Base-by-base conservation (phyloP, 2,888 invertebrate genomes). In the Phortica okadai region DNA sequence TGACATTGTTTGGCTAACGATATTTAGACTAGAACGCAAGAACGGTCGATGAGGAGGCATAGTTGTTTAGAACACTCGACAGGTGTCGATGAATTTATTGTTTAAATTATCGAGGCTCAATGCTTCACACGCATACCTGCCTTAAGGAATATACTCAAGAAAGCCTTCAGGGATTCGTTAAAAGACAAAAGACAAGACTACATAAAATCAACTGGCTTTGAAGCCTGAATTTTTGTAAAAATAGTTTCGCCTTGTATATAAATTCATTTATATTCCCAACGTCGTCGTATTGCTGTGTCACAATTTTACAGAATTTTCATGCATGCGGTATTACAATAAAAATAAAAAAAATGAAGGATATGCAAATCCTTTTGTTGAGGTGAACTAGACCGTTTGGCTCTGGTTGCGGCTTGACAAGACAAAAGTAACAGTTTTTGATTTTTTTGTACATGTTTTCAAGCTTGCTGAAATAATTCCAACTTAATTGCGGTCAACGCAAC, bases 401-500 rank as follows among this genome's bases (percentile, higher is more conserved):
- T 16, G 16, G 69, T 69, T 11, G 25, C 21, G 11, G 64, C 33
- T n/a, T 41, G 21, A 59, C 64, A 64, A 8, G 41, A 33, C 25
- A 64, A 25, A 58, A 7, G 5, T 21, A 58, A 58, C 21, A 58
- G 6, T 58, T 58, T 5, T n/a, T 16, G 6, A 2, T 58, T 58
- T 58, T 58, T 7, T 11, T 25, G 21, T 11, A 25, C 5, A 25
- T 25, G 7, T 21, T 21, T 62, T 16, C 62, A 62, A 4, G 25
- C 10, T 62, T 21, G 11, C 25, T 21, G 33, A 72, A 72, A 72
- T 72, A 54, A 72, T 56, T 54, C 54, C 54, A 72, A 16, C 70
- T 72, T 56, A 54, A 72, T 72, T 72, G 70, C 70, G 56, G 70
- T 72, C 56, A 62, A 62, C 62, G 25, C 62, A 62, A 6, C 10